A percentile compares a stretch with the other conserved stretches of the same genome.
Conservation (phyloP, 2,113 vertebrate genomes). For the Sminthopsis crassicaudata region DNA sequence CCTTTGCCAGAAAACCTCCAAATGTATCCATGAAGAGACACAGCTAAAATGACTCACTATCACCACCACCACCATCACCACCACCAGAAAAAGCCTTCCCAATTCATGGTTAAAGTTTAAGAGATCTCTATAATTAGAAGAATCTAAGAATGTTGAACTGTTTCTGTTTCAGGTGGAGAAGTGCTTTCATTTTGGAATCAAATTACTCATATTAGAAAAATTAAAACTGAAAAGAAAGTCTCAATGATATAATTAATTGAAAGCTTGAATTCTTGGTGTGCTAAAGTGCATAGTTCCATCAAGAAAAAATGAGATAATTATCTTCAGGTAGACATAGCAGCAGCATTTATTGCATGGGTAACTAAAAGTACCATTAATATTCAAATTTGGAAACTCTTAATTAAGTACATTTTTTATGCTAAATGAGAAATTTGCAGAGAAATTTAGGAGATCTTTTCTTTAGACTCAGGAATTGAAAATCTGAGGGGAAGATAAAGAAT, state of each 20-base stretch:
- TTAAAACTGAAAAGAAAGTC: background rate
- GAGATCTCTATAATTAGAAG: background rate
- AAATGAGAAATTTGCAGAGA: background rate
- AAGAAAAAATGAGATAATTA: background rate
- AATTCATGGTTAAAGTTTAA: background rate
- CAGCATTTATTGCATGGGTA: background rate
- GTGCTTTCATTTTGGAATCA: background rate
- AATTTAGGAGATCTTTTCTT: background rate
- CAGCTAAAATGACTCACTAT: background rate
- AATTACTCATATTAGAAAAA: background rate
- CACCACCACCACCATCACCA: too few relatives aligned
- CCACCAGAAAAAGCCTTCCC: background rate
- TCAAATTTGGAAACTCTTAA: background rate
- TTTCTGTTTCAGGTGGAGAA: background rate
- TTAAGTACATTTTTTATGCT: background rate
- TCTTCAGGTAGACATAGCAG: background rate
- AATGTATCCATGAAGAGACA: background rate
- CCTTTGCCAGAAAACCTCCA: background rate
- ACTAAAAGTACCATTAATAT: background rate
- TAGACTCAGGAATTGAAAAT: background rate
- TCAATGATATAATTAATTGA: background rate
- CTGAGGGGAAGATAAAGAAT: background rate
- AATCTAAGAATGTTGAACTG: background rate
- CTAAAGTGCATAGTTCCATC: background rate
- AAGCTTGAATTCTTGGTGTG: background rate